A percentile compares a stretch with the other conserved stretches of the same genome.
These are phyloP conservation scores for Brachyhypopomus occidentalis DNA, from an alignment of 2,113 vertebrate species.

Conservation along the genomic window DNA sequence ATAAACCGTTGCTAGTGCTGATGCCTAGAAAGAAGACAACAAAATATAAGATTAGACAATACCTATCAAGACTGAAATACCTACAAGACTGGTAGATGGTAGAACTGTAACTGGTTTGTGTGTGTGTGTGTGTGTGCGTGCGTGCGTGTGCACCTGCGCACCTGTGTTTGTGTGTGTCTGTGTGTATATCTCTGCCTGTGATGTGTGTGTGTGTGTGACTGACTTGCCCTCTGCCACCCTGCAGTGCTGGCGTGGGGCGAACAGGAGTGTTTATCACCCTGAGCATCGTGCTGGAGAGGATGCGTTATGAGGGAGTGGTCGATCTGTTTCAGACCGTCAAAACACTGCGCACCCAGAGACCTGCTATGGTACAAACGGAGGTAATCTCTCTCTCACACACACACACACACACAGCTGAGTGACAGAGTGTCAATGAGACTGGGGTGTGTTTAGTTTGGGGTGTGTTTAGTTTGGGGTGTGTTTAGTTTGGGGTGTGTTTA, in stretches of 20 bases:
- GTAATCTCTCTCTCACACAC: conserved; percentile 62
- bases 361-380: conserved; percentile 98
- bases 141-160: not conserved
- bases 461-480: too few relatives aligned
- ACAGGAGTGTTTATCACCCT: conserved; percentile 95
- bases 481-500: too few relatives aligned
- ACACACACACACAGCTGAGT: too few relatives aligned
- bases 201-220: not conserved
- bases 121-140: not conserved
- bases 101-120: too few relatives aligned
- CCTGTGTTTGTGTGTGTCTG: conserved; percentile 1
- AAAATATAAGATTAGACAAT: too few relatives aligned
- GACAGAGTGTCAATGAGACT: too few relatives aligned
- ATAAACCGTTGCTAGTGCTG: too few relatives aligned
- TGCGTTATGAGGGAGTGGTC: conserved; percentile 94
- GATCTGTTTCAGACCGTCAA: conserved; percentile 98
- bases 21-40: too few relatives aligned
- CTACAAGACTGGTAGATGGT: too few relatives aligned
- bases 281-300: conserved; percentile 95
- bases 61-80: too few relatives aligned
- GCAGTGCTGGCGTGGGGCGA: conserved; percentile 91
- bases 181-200: not conserved
- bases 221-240: conserved; percentile 4
- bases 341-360: conserved; percentile 91
- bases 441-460: too few relatives aligned